phyloP scores from a whole-genome alignment of 2,113 vertebrate genomes.

The Anhinga anhinga region DNA sequence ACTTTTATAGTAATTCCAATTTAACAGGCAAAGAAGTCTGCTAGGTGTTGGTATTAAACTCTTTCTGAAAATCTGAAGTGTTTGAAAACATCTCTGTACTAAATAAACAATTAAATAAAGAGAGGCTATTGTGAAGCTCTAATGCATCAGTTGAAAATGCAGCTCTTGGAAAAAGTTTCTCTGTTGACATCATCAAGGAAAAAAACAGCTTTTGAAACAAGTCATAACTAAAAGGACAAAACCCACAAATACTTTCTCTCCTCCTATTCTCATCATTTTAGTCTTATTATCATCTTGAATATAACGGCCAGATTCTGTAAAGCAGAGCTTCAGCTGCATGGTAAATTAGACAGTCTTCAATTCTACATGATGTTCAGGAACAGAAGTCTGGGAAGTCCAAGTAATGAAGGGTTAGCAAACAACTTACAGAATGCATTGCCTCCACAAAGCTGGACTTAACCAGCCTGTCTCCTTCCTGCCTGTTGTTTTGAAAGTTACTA shows the following conservation, averaged over 20 bases:
- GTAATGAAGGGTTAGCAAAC: slow-evolving; percentile 7
- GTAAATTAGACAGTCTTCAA: background rate
- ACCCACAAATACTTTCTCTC: background rate
- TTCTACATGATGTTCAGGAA: background rate
- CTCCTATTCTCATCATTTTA: background rate
- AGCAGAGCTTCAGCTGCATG: background rate
- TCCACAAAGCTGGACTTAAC: background rate
- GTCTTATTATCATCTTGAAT: background rate
- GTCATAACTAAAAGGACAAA: background rate
- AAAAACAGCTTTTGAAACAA: background rate
- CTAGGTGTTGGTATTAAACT: background rate
- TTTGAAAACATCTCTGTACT: background rate
- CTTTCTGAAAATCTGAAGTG: background rate
- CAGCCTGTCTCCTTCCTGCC: background rate
- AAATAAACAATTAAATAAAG: background rate
- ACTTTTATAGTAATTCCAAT: background rate
- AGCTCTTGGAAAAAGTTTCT: background rate
- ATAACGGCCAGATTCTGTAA: background rate
- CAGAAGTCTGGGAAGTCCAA: background rate
- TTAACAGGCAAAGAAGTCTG: background rate
- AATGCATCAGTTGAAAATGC: background rate
- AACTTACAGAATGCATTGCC: background rate
- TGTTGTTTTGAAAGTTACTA: slow-evolving; percentile 10
- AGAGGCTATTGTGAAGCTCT: background rate
- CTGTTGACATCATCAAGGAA: background rate